phyloP scores from a whole-genome alignment of 2,113 vertebrate species.

The Excalfactoria chinensis region DNA sequence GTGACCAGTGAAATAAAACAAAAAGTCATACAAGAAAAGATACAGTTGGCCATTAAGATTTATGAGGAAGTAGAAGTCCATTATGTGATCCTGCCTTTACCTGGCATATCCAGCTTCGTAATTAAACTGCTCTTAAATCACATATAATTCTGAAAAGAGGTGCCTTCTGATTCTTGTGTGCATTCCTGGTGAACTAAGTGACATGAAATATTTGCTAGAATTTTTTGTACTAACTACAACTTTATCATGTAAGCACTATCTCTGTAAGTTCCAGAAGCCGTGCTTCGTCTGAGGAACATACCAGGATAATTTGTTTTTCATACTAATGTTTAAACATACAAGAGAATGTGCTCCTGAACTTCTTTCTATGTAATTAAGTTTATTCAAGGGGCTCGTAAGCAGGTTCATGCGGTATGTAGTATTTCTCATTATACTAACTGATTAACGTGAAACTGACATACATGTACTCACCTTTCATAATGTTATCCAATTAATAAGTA shows the following conservation, averaged over 20 bases:
- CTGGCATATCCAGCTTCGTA: background rate
- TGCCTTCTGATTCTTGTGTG: background rate
- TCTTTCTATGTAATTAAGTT: slow-evolving; percentile 12
- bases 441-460: slow-evolving; percentile 66
- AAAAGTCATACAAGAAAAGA: background rate
- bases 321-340: background rate
- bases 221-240: background rate
- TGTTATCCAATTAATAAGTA: slow-evolving; percentile 63
- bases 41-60: background rate
- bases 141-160: background rate
- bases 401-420: slow-evolving; percentile 44
- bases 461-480: slow-evolving; percentile 45
- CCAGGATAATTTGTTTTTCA: background rate
- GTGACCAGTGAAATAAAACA: rapidly evolving
- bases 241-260: background rate
- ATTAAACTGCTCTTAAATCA: background rate
- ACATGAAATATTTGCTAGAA: background rate
- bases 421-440: slow-evolving; percentile 52
- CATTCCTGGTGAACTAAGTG: background rate
- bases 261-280: background rate
- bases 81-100: background rate
- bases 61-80: background rate
- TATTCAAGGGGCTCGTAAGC: slow-evolving; percentile 36
- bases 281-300: background rate
- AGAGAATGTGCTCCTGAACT: slow-evolving; percentile 14